These are phyloP conservation scores for Turritopsis rubra DNA, from an alignment of 30 jellyfish, hydroid and myxozoan species.

Conservation along the genomic window DNA sequence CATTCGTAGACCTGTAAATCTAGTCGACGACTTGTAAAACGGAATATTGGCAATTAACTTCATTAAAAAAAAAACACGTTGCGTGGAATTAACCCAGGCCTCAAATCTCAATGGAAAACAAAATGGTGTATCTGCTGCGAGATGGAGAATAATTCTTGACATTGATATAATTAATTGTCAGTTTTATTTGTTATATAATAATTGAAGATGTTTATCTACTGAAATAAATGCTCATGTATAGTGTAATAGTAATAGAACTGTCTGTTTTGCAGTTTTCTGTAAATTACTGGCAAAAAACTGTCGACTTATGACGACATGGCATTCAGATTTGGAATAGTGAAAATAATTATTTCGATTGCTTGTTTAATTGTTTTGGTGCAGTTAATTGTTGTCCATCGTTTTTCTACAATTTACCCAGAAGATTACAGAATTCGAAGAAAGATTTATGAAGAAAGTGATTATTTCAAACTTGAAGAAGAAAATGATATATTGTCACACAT, in stretches of 20 bases:
- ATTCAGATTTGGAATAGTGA: constrained; percentile 47
- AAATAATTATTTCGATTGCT: constrained; percentile 57
- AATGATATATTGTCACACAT: not conserved
- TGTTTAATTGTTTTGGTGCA: constrained; percentile 77
- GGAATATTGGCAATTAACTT: too few species aligned
- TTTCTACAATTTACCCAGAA: constrained; percentile 29
- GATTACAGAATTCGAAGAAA: not conserved
- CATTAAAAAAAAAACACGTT: not conserved
- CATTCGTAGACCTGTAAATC: too few species aligned
- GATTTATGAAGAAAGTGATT: not conserved
- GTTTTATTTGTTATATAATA: too few species aligned
- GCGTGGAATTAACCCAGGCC: not conserved
- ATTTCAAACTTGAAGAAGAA: not conserved
- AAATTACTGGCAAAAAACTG: not conserved
- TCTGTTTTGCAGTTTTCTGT: not conserved
- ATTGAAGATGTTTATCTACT: not conserved
- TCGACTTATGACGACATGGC: constrained; percentile 25
- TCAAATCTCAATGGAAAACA: not conserved
- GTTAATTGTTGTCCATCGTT: constrained; percentile 42
- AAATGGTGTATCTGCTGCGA: not conserved
- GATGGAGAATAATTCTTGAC: not conserved
- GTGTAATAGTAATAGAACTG: not conserved
- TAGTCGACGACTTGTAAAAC: too few species aligned
- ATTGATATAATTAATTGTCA: not conserved
- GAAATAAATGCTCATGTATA: not conserved